These are phyloP conservation scores for Clarias macrocephalus DNA, from an alignment of 2,113 vertebrate genomes.

Conservation along the genomic window DNA sequence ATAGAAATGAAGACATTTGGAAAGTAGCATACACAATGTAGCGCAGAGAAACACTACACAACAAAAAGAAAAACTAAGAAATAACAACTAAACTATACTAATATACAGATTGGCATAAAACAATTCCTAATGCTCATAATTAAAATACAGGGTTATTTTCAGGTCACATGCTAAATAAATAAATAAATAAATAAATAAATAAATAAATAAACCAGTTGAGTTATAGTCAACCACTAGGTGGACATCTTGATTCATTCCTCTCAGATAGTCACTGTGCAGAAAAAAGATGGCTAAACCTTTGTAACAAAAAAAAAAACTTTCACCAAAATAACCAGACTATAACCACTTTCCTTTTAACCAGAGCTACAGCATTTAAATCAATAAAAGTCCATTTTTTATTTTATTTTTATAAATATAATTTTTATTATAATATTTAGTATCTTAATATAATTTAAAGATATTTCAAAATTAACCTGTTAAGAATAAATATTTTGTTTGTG, in stretches of 20 bases:
- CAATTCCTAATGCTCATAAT: background rate
- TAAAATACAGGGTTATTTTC: background rate
- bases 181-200: background rate
- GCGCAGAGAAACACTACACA: too few relatives aligned
- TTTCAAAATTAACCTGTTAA: background rate
- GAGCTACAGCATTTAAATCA: background rate
- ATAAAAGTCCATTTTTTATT: background rate
- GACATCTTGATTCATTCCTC: background rate
- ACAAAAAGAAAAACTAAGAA: too few relatives aligned
- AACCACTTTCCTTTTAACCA: background rate
- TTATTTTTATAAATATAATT: too few relatives aligned
- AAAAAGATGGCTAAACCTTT: background rate
- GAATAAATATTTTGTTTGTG: background rate
- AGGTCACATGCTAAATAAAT: background rate
- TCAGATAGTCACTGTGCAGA: background rate
- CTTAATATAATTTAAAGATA: background rate
- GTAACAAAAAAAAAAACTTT: background rate
- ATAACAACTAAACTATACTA: too few relatives aligned
- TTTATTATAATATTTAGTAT: too few relatives aligned
- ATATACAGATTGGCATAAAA: too few relatives aligned
- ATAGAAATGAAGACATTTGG: too few relatives aligned
- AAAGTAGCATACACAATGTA: background rate
- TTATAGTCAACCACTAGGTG: slow-evolving; percentile 27
- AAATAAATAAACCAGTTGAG: background rate
- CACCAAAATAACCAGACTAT: background rate